phyloP scores from a whole-genome alignment of 2,797 vertebrate species.

The Enteromius treurensis region DNA sequence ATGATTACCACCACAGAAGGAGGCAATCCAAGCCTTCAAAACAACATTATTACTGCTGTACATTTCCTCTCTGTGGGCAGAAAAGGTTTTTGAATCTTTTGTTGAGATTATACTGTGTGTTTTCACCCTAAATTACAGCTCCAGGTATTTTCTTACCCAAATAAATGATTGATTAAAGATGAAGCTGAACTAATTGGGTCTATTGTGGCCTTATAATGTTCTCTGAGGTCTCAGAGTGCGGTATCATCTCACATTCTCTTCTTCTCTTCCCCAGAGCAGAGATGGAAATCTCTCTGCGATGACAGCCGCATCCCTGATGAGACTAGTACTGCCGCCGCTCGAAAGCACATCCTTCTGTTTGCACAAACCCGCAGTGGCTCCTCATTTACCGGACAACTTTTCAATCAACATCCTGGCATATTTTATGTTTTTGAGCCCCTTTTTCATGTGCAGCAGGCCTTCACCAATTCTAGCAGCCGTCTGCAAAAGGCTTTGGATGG shows the following conservation, averaged over 20 bases:
- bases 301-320: constrained; percentile 65
- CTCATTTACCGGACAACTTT: constrained; percentile 83
- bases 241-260: constrained; percentile 35
- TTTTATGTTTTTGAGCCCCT: constrained; percentile 86
- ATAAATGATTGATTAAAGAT: constrained; percentile 38
- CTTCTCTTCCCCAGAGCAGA: constrained; percentile 68
- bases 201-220: constrained; percentile 5
- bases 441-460: constrained; percentile 81
- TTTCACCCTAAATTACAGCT: neutral
- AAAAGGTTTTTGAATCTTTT: constrained; percentile 18
- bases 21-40: constrained; percentile 19
- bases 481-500: constrained; percentile 72
- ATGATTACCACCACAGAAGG: constrained; percentile 26
- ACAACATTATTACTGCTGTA: constrained; percentile 20
- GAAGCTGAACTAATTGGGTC: constrained; percentile 19
- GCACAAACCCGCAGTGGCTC: constrained; percentile 83
- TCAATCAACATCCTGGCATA: constrained; percentile 82
- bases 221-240: constrained; percentile 1
- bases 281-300: constrained; percentile 72
- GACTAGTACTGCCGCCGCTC: constrained; percentile 43
- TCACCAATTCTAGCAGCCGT: constrained; percentile 76
- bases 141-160: constrained; percentile 10
- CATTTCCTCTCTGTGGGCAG: constrained; percentile 16
- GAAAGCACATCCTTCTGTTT: constrained; percentile 82
- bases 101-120: neutral